A percentile compares a stretch with the other conserved stretches of the same genome.
These are phyloP conservation scores for Sepioteuthis lessoniana DNA, from an alignment of 2,888 invertebrate genomes.

Conservation along the genomic window DNA sequence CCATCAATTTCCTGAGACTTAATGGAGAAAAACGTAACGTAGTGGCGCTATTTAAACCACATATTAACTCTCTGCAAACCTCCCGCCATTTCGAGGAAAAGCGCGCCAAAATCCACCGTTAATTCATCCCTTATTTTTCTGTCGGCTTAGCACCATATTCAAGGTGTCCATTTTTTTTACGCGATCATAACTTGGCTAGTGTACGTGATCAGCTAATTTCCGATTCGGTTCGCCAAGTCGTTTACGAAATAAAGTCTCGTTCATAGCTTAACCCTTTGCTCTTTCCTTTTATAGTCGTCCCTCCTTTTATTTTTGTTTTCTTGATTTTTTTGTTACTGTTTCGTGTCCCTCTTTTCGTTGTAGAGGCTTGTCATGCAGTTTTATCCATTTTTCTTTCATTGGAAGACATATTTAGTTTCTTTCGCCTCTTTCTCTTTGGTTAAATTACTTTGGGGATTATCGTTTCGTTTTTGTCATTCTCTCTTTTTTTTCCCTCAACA, in stretches of 20 bases:
- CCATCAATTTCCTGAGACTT: background rate
- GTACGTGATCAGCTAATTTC: background rate
- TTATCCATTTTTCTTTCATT: background rate
- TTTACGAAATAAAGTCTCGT: constrained; percentile 15
- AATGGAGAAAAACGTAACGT: background rate
- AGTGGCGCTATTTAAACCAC: background rate
- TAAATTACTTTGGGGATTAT: background rate
- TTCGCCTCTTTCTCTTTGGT: background rate
- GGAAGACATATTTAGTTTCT: background rate
- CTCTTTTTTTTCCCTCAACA: no score
- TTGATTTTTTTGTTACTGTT: background rate
- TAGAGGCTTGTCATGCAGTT: background rate
- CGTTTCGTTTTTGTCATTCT: no score
- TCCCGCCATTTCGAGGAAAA: background rate
- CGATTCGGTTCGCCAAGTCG: background rate
- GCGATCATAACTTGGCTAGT: background rate
- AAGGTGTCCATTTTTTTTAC: background rate
- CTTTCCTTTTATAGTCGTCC: background rate
- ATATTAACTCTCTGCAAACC: background rate
- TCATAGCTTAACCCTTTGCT: background rate
- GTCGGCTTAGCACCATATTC: no score
- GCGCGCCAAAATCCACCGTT: background rate
- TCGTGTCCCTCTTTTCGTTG: background rate
- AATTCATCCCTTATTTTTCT: background rate
- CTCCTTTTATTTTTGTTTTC: no score